Base-by-base conservation (phyloP, 1,140 invertebrate species). In the Drosophila seguyi region DNA sequence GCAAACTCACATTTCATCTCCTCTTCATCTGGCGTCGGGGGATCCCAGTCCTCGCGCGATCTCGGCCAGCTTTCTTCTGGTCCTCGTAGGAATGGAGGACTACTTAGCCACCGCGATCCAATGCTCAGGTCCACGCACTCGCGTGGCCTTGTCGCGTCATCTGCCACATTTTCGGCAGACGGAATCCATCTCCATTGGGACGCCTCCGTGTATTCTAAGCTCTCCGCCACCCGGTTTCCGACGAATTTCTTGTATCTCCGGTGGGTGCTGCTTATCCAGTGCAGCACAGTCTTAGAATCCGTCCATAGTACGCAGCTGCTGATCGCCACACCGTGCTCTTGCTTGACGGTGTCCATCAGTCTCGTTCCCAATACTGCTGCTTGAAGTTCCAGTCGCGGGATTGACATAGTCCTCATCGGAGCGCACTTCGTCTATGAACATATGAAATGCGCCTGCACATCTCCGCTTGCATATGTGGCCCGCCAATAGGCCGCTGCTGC, bases 1-100 rank as follows among this genome's bases (percentile, higher is more conserved):
- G 22, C 45, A 47, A 59, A 59, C 27, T 45, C 18, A 34, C 29
- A 34, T 8, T 47, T 47, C 14, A 47, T 45, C 3, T 45, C 20
- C 6, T 25, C 20, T 14, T 44, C 20, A 13, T 22, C 18, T 5
- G 42, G 20, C 44, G 14, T 47, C 14, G 3, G 44, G 3, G 3
- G 14, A 10, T 27, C 3, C 41, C 11, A 44, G 4, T 20, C 41
- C 18, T 20, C 18, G 18, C 18, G 20, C 18, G 22, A 16, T 47
- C 44, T 47, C 3, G 22, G 22, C 22, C 44, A 47, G 44, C 14
- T 16, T 4, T 25, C 13, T 16, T 3, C 13, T 6, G n/a, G n/a
- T n/a, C n/a, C n/a, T n/a, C n/a, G n/a, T n/a, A n/a, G n/a, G n/a
- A n/a, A n/a, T n/a, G n/a, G n/a, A n/a, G n/a, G n/a, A n/a, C n/a